Percentiles rank a stretch among this genome's conserved stretches.
phyloP scores from a whole-genome alignment of 2,797 vertebrate genomes.

The Menidia menidia region DNA sequence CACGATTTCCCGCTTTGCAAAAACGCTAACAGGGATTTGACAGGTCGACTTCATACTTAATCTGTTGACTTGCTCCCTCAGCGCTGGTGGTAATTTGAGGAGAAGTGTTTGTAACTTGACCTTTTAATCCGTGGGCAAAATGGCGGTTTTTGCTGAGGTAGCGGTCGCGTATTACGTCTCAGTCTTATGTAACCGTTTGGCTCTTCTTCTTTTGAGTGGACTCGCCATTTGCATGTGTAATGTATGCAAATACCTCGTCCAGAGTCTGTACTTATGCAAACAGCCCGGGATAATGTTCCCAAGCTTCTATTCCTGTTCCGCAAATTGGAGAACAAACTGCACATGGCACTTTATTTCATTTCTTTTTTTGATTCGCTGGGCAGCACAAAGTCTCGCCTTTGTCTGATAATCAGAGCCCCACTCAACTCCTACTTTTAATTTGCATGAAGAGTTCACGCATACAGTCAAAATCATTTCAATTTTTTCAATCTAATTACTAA shows the following conservation, averaged over 20 bases:
- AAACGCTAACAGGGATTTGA: conserved; percentile 29
- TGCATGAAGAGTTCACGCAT: neutral
- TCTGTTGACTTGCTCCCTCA: neutral
- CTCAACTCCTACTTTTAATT: neutral
- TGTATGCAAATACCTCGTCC: conserved; percentile 37
- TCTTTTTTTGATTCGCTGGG: neutral
- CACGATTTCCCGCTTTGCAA: conserved; percentile 5
- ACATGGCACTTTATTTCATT: conserved; percentile 14
- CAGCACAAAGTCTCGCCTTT: conserved; percentile 5
- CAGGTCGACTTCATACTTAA: conserved; percentile 14
- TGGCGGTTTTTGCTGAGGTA: neutral
- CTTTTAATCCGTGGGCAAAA: neutral
- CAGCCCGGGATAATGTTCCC: conserved; percentile 20
- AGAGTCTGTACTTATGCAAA: conserved; percentile 17
- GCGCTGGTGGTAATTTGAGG: neutral
- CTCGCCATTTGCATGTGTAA: conserved; percentile 39
- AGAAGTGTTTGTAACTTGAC: neutral
- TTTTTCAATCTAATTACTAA: too few species aligned
- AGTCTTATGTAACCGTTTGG: conserved; percentile 27
- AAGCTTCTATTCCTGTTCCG: conserved; percentile 33
- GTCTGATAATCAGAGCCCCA: conserved; percentile 14
- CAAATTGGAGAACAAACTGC: conserved; percentile 27
- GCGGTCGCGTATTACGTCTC: conserved; percentile 4
- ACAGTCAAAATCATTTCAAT: neutral
- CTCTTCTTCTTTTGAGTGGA: conserved; percentile 1